These are phyloP conservation scores for Tamandua tetradactyla DNA, from an alignment of 2,797 vertebrate species.

Conservation along the genomic window DNA sequence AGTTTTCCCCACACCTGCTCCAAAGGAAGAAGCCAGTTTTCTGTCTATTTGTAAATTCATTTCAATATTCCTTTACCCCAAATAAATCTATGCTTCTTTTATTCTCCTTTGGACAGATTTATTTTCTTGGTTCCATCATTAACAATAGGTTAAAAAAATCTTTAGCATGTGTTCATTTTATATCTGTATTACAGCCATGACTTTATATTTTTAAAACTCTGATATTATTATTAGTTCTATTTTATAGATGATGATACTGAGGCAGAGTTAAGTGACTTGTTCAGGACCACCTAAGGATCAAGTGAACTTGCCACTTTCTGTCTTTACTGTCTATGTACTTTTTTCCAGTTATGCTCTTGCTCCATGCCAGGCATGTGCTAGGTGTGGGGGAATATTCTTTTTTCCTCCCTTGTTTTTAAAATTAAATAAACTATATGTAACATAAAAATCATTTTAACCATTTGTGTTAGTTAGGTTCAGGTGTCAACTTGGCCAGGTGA, in stretches of 20 bases:
- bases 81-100: neutral
- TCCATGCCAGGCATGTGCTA: neutral
- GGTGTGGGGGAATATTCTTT: neutral
- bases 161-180: neutral
- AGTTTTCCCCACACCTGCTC: neutral
- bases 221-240: neutral
- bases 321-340: neutral
- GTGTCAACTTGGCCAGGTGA: too few species aligned
- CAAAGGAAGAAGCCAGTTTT: neutral
- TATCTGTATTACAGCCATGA: neutral
- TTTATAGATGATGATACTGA: neutral
- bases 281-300: neutral
- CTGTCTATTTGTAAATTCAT: neutral
- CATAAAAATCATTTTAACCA: too few species aligned
- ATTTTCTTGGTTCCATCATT: neutral
- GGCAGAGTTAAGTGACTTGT: neutral
- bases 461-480: too few species aligned
- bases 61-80: neutral
- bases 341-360: neutral
- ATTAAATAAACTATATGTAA: too few species aligned
- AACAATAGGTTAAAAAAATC: neutral
- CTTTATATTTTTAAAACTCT: neutral
- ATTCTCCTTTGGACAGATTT: neutral
- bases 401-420: too few species aligned
- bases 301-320: neutral